Evolutionary conservation across 2,113 vertebrate genomes (phyloP), one percentile per base, ranked within the genome.

Genomic region (Takifugu flavidus): DNA sequence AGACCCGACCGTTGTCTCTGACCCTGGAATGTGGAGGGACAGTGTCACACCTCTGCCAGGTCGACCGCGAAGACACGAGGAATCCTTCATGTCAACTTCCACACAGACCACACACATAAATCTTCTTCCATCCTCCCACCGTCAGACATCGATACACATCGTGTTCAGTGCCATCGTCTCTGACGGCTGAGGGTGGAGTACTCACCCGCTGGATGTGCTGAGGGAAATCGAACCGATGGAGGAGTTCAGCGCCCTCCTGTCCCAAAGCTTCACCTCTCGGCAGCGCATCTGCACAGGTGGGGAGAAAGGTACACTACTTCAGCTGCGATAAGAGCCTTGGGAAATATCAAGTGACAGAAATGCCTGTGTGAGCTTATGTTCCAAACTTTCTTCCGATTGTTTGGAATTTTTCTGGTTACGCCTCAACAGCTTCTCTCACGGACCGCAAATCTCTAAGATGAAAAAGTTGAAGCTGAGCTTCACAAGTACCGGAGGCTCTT

Each of bases 201-300:
- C 95, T 92, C 91, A 98, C 96, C 94, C 92, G 0, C 87, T 91
- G 0, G 95, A 93, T 3, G 91, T 91, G 65, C 94, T 91, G 67
- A 98, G 82, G 0, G 90, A 87, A 82, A 87, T 0, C 0, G 91
- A 91, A 62, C 91, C 75, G 57, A 89, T 27, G 0, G 94, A 92
- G 2, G 84, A 82, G 63, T 75, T 85, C 81, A 98, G 79, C 27
- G 63, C 87, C 60, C 95, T 90, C 0, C 67, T 90, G 89, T 98
- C 96, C 95, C 96, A 98, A 28, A 98, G 90, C 73, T 86, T 90
- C 62, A 92, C 89, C 85, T 99, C 96, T 28, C 90, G 91, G 62
- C 91, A 91, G 28, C 93, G 90, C 89, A 95, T 88, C 96, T 98
- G 82, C 52, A 77, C 56, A 47, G 13, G 66, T 4, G 59, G 49